phyloP scores from a whole-genome alignment of 2,797 vertebrate species.

The Poecilia picta region DNA sequence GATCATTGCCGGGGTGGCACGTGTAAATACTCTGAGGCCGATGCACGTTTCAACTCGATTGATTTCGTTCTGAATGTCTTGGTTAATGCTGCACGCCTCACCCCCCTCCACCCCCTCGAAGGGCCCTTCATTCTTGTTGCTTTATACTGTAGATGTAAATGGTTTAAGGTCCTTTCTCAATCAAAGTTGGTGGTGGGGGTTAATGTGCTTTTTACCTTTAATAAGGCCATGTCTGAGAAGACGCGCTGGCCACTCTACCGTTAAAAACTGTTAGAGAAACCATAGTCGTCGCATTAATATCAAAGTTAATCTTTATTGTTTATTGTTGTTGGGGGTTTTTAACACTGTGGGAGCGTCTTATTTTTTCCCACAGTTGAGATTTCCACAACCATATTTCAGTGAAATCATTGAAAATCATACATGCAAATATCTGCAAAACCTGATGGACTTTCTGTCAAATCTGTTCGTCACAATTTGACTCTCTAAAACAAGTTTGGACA shows the following conservation, averaged over 20 bases:
- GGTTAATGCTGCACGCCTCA: constrained; percentile 50
- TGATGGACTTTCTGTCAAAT: constrained; percentile 29
- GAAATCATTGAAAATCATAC: constrained; percentile 24
- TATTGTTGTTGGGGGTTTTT: constrained; percentile 7
- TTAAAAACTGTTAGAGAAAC: constrained; percentile 76
- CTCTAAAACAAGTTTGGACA: constrained; percentile 30
- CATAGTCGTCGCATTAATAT: constrained; percentile 63
- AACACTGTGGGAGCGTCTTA: constrained; percentile 33
- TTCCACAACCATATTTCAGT: constrained; percentile 31
- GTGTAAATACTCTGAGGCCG: constrained; percentile 72
- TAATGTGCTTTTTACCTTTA: constrained; percentile 80
- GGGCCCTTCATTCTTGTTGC: constrained; percentile 60
- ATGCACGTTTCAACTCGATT: constrained; percentile 44
- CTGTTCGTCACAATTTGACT: constrained; percentile 31
- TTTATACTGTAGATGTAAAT: constrained; percentile 73
- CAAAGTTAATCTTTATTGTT: constrained; percentile 43
- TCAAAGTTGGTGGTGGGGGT: constrained; percentile 47
- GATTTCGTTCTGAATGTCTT: constrained; percentile 70
- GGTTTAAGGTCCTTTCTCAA: constrained; percentile 70
- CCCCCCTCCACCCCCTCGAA: constrained; percentile 21
- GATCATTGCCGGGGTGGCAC: constrained; percentile 38
- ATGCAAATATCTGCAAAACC: constrained; percentile 43
- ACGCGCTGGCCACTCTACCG: constrained; percentile 67
- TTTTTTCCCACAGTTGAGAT: constrained; percentile 38
- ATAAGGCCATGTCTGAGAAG: constrained; percentile 66